Evolutionary conservation across 2,797 vertebrate genomes (phyloP).

Genomic region (Falco columbarius): DNA sequence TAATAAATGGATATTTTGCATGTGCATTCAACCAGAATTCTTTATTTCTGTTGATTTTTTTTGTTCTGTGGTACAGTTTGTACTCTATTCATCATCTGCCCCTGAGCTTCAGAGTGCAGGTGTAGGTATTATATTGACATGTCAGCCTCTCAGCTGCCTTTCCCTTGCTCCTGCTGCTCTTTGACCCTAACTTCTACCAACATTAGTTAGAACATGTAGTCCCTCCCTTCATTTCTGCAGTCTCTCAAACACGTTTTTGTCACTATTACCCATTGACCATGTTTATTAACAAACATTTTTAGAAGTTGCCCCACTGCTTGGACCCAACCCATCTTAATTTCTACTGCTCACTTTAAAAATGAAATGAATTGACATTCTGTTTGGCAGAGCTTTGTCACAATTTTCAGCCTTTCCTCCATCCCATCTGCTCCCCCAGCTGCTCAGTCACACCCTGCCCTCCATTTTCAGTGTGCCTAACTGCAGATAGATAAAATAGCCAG

Average conservation of each 20-base stretch:
- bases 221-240: not conserved
- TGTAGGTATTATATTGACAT: not conserved
- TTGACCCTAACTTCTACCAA: not conserved
- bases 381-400: slow-evolving; percentile 74
- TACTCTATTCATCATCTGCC: not conserved
- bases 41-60: not conserved
- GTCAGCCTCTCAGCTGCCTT: not conserved
- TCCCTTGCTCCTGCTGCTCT: not conserved
- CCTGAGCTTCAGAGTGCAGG: not conserved
- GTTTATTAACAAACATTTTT: not conserved
- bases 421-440: slow-evolving; percentile 77
- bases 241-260: not conserved
- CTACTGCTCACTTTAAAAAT: slow-evolving; percentile 69
- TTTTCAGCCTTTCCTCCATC: slow-evolving; percentile 64
- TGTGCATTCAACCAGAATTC: not conserved
- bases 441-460: slow-evolving; percentile 52
- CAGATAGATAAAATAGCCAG: slow-evolving; percentile 43
- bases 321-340: slow-evolving; percentile 63
- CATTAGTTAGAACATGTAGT: not conserved
- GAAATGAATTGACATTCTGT: slow-evolving; percentile 49
- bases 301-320: slow-evolving; percentile 53
- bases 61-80: not conserved
- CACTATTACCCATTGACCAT: not conserved
- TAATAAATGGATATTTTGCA: not conserved
- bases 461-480: not conserved